A percentile compares a stretch with the other conserved stretches of the same genome.
Evolutionary conservation across 1,140 invertebrate species (phyloP).

Genomic region (Bactericera cockerelli): DNA sequence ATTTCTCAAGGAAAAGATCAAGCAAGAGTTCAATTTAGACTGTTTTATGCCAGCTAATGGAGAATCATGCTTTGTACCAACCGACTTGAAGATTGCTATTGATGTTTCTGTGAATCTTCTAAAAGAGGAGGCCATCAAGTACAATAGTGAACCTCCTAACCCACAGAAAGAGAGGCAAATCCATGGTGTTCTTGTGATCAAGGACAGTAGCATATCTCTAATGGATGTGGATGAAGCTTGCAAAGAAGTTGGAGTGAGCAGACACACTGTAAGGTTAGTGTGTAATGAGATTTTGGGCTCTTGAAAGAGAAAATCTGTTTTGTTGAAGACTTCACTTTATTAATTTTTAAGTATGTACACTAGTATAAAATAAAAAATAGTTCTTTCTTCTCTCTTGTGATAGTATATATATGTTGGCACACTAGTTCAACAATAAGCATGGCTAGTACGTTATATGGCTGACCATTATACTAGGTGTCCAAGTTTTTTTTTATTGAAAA

Average conservation of each 20-base stretch:
- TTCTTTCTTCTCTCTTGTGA: too few relatives aligned
- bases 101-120: constrained; percentile 76
- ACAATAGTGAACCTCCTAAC: constrained; percentile 67
- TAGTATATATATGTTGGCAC: too few relatives aligned
- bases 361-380: too few relatives aligned
- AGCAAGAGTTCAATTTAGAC: constrained; percentile 75
- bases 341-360: too few relatives aligned
- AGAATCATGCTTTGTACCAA: constrained; percentile 75
- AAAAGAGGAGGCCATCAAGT: constrained; percentile 60
- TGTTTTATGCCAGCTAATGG: constrained; percentile 96
- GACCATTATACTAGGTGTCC: too few relatives aligned
- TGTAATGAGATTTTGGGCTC: too few relatives aligned
- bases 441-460: too few relatives aligned
- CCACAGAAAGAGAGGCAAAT: constrained; percentile 68
- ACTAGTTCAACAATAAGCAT: too few relatives aligned
- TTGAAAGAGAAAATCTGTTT: too few relatives aligned
- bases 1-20: constrained; percentile 48
- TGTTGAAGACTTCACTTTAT: too few relatives aligned
- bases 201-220: constrained; percentile 70
- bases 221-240: constrained; percentile 80
- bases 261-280: constrained; percentile 45
- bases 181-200: constrained; percentile 81
- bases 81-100: constrained; percentile 72
- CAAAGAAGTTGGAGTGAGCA: constrained; percentile 71
- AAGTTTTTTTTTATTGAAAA: too few relatives aligned